These are phyloP conservation scores for Cyclophora albipunctata DNA, from an alignment of 2,888 invertebrate genomes.

Conservation along the genomic window DNA sequence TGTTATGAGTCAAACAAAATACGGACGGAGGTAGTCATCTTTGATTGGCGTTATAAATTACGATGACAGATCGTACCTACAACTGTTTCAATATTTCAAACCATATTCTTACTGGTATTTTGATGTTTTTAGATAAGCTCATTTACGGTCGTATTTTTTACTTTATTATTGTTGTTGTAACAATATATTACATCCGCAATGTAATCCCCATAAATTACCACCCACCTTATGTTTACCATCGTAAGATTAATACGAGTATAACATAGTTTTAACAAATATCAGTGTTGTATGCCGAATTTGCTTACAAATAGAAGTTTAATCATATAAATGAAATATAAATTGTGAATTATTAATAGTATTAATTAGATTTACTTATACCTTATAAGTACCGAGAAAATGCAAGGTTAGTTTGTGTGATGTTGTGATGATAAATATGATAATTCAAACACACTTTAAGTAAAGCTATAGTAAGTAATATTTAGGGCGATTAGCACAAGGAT, in stretches of 20 bases:
- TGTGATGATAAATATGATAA: too few relatives aligned
- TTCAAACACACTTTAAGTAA: too few relatives aligned
- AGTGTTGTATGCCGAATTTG: not conserved
- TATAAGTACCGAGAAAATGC: too few relatives aligned
- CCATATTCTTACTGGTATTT: conserved; percentile 1
- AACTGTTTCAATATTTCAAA: not conserved
- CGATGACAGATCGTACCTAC: conserved; percentile 10
- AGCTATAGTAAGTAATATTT: too few relatives aligned
- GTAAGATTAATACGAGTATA: not conserved
- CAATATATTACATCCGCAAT: not conserved
- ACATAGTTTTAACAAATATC: not conserved
- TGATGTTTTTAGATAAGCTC: conserved; percentile 1
- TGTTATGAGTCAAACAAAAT: conserved; percentile 24
- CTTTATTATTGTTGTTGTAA: not conserved
- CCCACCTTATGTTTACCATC: not conserved
- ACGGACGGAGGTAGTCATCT: conserved; percentile 22
- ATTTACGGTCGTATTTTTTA: not conserved
- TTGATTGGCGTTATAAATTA: conserved; percentile 28
- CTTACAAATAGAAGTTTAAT: not conserved
- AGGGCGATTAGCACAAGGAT: too few relatives aligned
- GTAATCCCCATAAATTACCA: not conserved
- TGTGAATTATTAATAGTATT: not conserved
- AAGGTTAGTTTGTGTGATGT: too few relatives aligned
- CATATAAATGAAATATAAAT: too few relatives aligned
- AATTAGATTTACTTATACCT: too few relatives aligned